Evolutionary conservation across 2,113 vertebrate species (phyloP), one percentile per base, ranked within the genome.

Genomic region (Ammospiza nelsoni): DNA sequence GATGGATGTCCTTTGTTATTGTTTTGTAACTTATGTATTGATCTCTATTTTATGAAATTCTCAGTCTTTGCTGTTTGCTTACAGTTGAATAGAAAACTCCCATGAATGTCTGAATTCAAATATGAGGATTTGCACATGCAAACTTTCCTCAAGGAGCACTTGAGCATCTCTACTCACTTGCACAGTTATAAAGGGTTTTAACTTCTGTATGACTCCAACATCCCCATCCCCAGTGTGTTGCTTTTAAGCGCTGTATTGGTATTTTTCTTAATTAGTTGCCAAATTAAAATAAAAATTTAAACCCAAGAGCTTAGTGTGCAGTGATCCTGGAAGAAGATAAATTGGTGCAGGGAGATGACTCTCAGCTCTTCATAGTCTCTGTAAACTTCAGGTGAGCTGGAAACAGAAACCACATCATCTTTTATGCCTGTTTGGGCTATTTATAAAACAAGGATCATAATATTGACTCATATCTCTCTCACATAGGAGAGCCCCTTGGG

Each of bases 21-120:
- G 67, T 77, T 92, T 92, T 67, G 48, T 95, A 94, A 93, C 87
- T 95, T 81, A 84, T 7, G 11, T 88, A 92, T 96, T 94, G 95
- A 95, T 92, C 75, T 63, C 43, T 73, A 48, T 46, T 59, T 63
- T 28, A 48, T 80, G 49, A 87, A 96, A 68, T 52, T 68, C 51
- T 87, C 27, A n/a, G 65, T 43, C 39, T 89, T 37, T 74, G 85
- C 52, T 74, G 3, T 62, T 88, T 58, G 20, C 31, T 65, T 63
- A 84, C 13, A 49, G 31, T 72, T 76, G 51, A 62, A 20, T 46
- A 75, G 55, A 67, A 57, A 62, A 68, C 22, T 44, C 24, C 28
- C 13, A 9, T 23, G 28, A 66, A 57, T 44, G 2, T 62, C 43
- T 49, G 67, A 84, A 65, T 78, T 83, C 51, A 80, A 55, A 51